phyloP scores from a whole-genome alignment of 2,888 invertebrate species.

The Congeria kusceri region DNA sequence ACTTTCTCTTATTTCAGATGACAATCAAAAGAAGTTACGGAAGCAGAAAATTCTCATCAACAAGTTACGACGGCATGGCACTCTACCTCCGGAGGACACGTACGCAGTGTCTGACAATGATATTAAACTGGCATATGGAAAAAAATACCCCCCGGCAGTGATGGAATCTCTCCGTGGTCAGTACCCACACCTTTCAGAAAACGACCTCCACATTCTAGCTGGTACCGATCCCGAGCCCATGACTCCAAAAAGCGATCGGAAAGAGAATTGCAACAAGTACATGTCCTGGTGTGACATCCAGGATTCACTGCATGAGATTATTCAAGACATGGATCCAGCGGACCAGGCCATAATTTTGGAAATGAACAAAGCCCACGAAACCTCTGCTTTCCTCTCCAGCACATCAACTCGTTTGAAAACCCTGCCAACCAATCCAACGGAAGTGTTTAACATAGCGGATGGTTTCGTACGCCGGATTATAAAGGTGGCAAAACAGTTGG shows the following conservation, averaged over 20 bases:
- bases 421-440: slow-evolving; percentile 72
- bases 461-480: slow-evolving; percentile 87
- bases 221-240: slow-evolving; percentile 52
- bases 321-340: slow-evolving; percentile 16
- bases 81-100: slow-evolving; percentile 71
- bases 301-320: slow-evolving; percentile 53
- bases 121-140: slow-evolving; percentile 48
- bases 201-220: slow-evolving; percentile 56
- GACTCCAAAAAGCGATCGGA: background rate
- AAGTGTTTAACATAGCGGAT: slow-evolving; percentile 83
- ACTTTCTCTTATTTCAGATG: slow-evolving; percentile 72
- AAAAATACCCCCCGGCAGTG: slow-evolving; percentile 45
- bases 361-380: slow-evolving; percentile 72
- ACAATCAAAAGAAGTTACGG: slow-evolving; percentile 79
- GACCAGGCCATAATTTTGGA: slow-evolving; percentile 51
- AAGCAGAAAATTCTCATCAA: slow-evolving; percentile 82
- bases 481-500: slow-evolving; percentile 90
- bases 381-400: slow-evolving; percentile 73
- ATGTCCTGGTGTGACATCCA: slow-evolving; percentile 69
- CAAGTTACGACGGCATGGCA: slow-evolving; percentile 77
- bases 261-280: slow-evolving; percentile 4
- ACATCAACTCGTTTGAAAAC: slow-evolving; percentile 68
- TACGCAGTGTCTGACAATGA: slow-evolving; percentile 66
- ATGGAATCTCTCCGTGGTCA: slow-evolving; percentile 52
- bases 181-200: slow-evolving; percentile 64